Base-by-base conservation (phyloP, 2,888 invertebrate genomes). In the Pseudococcus longispinus region DNA sequence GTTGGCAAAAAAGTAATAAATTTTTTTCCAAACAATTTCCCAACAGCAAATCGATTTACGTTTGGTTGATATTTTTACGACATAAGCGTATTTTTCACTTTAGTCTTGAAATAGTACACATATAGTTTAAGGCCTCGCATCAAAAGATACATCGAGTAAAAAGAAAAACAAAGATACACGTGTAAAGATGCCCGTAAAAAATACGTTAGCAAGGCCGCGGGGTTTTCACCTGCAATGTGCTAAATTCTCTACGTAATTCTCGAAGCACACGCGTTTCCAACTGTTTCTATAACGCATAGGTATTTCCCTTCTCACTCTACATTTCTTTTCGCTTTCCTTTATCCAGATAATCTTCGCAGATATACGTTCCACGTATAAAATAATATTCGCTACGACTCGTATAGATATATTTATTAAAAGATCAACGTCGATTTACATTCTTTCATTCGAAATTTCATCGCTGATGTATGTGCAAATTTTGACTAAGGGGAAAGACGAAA, bases 361-460 rank as follows among this genome's bases (percentile, higher is more conserved):
- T 60, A 18, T 51, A 60, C 13, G 42, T 18, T 9, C 18, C 15
- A 20, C n/a, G 29, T 80, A 29, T 37, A n/a, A 29, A 42, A 29
- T 6, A 26, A 42, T 74, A 37, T 74, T 74, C 74, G 32, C 32
- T 23, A 60, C 60, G 60, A 60, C 23, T 60, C 60, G 23, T 5
- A n/a, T n/a, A 32, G 74, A 74, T 32, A 74, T 32, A 80, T 80
- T 80, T 80, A 80, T 42, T 80, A 80, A 80, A 80, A 80, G 77
- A 80, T 80, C 77, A 80, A 29, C 29, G 42, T 42, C 77, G 77
- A 80, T 80, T 80, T 80, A 80, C 20, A 80, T 80, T 80, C 13
- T 80, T 77, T 42, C 23, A n/a, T n/a, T 11, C 2, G 23, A 60
- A 60, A 60, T 60, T 60, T 60, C 60, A 60, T 60, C 60, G 11